Conservation (phyloP, 2,888 invertebrate genomes). For the Noctua pronuba region DNA sequence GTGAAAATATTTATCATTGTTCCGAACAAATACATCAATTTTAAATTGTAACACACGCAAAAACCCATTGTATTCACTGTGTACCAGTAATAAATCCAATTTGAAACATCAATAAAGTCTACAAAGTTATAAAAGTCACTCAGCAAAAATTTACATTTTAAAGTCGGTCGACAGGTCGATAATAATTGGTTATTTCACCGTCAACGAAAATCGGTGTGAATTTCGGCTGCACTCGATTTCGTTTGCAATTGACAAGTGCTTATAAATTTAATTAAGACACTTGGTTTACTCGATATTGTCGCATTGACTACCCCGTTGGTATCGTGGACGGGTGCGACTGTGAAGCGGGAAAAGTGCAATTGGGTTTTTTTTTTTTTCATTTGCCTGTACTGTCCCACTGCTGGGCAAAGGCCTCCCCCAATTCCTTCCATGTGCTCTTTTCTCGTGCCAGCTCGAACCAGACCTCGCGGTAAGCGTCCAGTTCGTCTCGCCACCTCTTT, state of each 20-base stretch:
- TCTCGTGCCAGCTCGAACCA: too few relatives aligned
- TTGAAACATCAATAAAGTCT: slow-evolving; percentile 44
- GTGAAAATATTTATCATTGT: background rate
- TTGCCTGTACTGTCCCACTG: too few relatives aligned
- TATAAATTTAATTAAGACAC: slow-evolving; percentile 9
- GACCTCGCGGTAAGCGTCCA: too few relatives aligned
- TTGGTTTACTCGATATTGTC: background rate
- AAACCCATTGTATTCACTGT: slow-evolving; percentile 1
- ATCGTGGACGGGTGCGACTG: background rate
- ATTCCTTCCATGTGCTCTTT: too few relatives aligned
- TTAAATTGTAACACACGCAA: background rate
- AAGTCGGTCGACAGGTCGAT: slow-evolving; percentile 10
- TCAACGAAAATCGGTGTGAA: background rate
- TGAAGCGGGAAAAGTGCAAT: background rate
- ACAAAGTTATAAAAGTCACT: slow-evolving; percentile 41
- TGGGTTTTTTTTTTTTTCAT: background rate
- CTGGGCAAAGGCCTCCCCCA: too few relatives aligned
- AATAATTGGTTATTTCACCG: slow-evolving; percentile 31
- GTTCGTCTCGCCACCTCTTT: too few relatives aligned
- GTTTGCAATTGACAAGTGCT: background rate
- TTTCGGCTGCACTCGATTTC: slow-evolving; percentile 9
- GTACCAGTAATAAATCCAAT: slow-evolving; percentile 50
- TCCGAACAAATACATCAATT: slow-evolving; percentile 3
- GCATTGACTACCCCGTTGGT: background rate
- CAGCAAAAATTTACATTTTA: slow-evolving; percentile 38